These are phyloP conservation scores for Brachynemurus nebulosus DNA, from an alignment of 2,888 invertebrate species.

Conservation along the genomic window DNA sequence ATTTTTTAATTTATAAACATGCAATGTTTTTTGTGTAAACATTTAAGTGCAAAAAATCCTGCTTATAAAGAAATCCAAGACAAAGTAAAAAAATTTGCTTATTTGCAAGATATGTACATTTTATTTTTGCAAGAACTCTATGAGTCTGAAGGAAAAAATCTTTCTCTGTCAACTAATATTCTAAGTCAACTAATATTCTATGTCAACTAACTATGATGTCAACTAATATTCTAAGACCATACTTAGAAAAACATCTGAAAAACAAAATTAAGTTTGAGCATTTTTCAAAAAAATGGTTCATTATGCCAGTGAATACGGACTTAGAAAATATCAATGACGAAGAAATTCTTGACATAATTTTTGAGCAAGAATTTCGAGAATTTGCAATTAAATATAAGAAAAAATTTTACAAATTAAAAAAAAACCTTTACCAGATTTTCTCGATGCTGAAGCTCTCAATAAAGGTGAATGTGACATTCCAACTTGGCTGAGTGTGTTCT, in stretches of 20 bases:
- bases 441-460: slow-evolving; percentile 15
- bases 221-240: too few species aligned
- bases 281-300: background rate
- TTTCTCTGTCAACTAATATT: too few species aligned
- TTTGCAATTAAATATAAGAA: slow-evolving; percentile 17
- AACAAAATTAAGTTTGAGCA: background rate
- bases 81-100: too few species aligned
- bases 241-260: background rate
- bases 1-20: too few species aligned
- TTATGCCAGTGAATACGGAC: slow-evolving; percentile 9
- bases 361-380: slow-evolving; percentile 15
- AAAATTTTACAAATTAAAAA: slow-evolving; percentile 14
- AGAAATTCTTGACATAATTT: slow-evolving; percentile 15
- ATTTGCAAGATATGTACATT: too few species aligned
- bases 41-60: too few species aligned
- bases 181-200: too few species aligned
- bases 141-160: too few species aligned
- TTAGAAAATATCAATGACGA: slow-evolving; percentile 13
- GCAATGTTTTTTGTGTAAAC: too few species aligned
- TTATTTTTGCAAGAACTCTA: too few species aligned
- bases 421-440: slow-evolving; percentile 16
- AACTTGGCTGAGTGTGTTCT: slow-evolving; percentile 17
- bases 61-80: too few species aligned
- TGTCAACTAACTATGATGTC: too few species aligned
- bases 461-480: slow-evolving; percentile 20